These are phyloP conservation scores for Podarcis lilfordi DNA, from an alignment of 2,797 vertebrate species.

Conservation along the genomic window DNA sequence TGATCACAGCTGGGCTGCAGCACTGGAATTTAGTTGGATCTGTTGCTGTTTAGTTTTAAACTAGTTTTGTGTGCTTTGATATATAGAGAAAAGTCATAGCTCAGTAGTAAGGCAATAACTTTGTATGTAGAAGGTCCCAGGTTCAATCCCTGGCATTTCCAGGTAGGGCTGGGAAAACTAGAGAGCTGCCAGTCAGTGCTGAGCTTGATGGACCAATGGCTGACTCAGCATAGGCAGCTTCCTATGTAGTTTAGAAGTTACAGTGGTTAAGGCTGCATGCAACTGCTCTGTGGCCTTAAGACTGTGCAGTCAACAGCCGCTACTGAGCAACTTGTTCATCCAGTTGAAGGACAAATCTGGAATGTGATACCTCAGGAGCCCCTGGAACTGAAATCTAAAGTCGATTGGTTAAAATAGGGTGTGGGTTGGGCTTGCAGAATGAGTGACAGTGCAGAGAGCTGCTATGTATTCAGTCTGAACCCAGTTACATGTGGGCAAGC, in stretches of 20 bases:
- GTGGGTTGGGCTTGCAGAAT: neutral
- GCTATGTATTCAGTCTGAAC: neutral
- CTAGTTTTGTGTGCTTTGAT: neutral
- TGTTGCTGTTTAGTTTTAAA: neutral
- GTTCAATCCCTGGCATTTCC: too few species aligned
- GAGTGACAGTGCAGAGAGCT: neutral
- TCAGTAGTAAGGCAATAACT: neutral
- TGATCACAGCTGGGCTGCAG: neutral
- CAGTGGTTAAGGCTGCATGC: neutral
- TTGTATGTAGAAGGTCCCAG: neutral
- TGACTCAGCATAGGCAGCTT: too few species aligned
- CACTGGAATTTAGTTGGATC: rapidly evolving
- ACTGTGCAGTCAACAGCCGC: neutral
- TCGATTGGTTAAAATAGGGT: neutral
- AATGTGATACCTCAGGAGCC: neutral
- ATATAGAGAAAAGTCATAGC: too few species aligned
- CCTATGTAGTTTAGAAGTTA: neutral
- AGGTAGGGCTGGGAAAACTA: too few species aligned
- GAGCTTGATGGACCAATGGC: too few species aligned
- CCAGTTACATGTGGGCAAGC: neutral
- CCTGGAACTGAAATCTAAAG: neutral
- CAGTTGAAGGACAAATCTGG: neutral
- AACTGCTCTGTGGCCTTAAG: neutral
- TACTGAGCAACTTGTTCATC: too few species aligned
- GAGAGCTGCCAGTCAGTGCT: too few species aligned